Conservation (phyloP, 2,888 invertebrate genomes). For the Melanargia galathea region DNA sequence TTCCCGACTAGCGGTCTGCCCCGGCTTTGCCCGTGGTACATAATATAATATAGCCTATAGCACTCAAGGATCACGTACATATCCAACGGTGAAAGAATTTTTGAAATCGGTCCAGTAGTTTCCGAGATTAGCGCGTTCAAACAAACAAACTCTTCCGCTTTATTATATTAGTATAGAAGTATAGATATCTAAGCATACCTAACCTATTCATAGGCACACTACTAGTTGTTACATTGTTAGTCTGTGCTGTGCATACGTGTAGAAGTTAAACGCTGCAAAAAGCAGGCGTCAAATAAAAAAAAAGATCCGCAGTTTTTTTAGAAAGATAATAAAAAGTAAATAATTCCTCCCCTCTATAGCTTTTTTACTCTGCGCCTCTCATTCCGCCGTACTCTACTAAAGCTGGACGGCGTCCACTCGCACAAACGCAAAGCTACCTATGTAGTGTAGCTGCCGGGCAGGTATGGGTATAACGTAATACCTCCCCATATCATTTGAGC, state of each 20-base stretch:
- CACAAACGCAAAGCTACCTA: slow-evolving; percentile 52
- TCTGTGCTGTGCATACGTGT: not conserved
- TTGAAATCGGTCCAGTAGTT: no score
- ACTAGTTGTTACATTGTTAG: not conserved
- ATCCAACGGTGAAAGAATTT: no score
- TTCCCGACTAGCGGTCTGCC: no score
- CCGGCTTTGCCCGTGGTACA: no score
- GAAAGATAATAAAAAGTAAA: slow-evolving; percentile 7
- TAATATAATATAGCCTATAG: no score
- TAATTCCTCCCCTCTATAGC: slow-evolving; percentile 25
- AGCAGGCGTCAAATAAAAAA: slow-evolving; percentile 10
- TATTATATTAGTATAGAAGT: no score
- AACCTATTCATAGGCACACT: no score
- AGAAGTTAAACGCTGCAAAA: not conserved
- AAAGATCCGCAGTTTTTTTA: not conserved
- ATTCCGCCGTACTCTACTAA: slow-evolving; percentile 68
- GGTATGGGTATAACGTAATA: slow-evolving; percentile 51
- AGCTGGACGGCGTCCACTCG: slow-evolving; percentile 77
- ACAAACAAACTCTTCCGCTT: no score
- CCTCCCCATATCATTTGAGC: slow-evolving; percentile 65
- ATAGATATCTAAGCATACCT: no score
- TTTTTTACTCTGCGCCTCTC: slow-evolving; percentile 52
- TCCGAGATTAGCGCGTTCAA: no score
- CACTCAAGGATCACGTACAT: no score
- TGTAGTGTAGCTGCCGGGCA: slow-evolving; percentile 34